These are phyloP conservation scores for Baccha elongata DNA, from an alignment of 2,888 invertebrate species.

Conservation along the genomic window DNA sequence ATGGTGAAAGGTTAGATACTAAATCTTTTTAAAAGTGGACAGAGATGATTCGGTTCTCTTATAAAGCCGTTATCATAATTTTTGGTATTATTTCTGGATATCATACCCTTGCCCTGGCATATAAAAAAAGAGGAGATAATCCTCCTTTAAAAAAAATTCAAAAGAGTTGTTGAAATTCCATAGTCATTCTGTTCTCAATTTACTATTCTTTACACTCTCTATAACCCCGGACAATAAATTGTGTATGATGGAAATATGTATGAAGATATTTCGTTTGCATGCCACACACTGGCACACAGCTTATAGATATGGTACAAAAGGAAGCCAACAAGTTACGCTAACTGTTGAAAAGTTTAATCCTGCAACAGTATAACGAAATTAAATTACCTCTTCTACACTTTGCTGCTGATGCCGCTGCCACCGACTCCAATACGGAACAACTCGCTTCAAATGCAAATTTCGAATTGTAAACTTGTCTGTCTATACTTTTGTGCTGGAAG, in stretches of 20 bases:
- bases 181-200: constrained; percentile 45
- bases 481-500: constrained; percentile 5
- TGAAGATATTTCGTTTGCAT: constrained; percentile 21
- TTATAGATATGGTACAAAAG: constrained; percentile 57
- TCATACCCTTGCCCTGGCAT: constrained; percentile 31
- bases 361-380: constrained; percentile 68
- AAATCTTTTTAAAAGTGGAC: constrained; percentile 27
- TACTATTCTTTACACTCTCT: constrained; percentile 2
- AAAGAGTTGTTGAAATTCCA: constrained; percentile 60
- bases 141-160: constrained; percentile 31
- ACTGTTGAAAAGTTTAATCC: constrained; percentile 73
- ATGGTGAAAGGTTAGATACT: neutral
- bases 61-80: constrained; percentile 60
- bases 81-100: constrained; percentile 67
- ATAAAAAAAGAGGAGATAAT: constrained; percentile 41
- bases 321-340: constrained; percentile 71
- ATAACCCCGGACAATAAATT: constrained; percentile 38
- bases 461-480: constrained; percentile 52
- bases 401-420: neutral
- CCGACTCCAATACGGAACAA: constrained; percentile 25
- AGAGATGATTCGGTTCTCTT: constrained; percentile 49
- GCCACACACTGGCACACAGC: constrained; percentile 41
- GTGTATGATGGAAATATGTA: neutral
- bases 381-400: constrained; percentile 53
- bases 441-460: constrained; percentile 65